These are phyloP conservation scores for Todus mexicanus DNA, from an alignment of 2,797 vertebrate species.

Conservation along the genomic window DNA sequence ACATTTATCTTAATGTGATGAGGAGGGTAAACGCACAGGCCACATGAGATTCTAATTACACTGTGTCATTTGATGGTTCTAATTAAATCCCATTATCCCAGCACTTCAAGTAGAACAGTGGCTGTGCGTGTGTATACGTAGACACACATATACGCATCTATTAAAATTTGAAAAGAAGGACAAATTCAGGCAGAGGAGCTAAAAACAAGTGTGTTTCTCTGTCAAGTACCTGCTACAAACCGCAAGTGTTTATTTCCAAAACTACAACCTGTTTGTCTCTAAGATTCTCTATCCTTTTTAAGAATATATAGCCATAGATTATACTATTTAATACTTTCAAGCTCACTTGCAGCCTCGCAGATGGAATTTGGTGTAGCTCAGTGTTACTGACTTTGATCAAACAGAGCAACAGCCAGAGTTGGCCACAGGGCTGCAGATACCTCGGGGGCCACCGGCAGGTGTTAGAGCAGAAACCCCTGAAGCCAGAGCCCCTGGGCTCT, in stretches of 20 bases:
- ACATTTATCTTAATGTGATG: neutral
- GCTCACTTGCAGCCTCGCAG: neutral
- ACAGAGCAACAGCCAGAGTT: neutral
- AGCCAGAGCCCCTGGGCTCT: neutral
- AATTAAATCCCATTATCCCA: neutral
- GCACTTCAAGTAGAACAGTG: neutral
- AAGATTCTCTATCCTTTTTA: neutral
- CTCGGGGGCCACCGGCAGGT: neutral
- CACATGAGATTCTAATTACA: neutral
- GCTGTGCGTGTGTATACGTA: too few species aligned
- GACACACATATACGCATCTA: neutral
- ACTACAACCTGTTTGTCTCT: neutral
- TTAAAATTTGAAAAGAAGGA: neutral
- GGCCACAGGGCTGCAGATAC: rapidly evolving
- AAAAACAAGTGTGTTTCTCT: neutral
- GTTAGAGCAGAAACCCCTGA: neutral
- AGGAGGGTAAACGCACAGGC: neutral
- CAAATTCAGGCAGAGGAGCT: neutral
- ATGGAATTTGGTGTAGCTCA: neutral
- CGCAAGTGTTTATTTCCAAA: neutral
- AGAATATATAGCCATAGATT: neutral
- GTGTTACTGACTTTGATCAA: neutral
- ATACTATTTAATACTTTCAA: neutral
- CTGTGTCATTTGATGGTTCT: neutral
- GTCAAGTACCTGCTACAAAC: neutral